Evolutionary conservation across 1,140 invertebrate species (phyloP).

Genomic region (Whitmania pigra): DNA sequence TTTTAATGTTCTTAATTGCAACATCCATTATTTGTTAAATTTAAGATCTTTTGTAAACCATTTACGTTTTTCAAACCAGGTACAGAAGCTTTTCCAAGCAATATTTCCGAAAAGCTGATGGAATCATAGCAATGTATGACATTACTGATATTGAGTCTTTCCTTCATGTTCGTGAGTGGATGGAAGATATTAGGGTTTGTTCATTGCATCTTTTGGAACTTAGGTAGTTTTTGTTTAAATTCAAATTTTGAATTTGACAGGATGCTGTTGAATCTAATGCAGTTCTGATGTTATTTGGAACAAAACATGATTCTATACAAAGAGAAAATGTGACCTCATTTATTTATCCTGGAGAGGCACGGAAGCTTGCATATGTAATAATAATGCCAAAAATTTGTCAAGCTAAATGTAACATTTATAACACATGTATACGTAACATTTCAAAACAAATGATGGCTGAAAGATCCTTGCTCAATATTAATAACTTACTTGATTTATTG

Average conservation of each 20-base stretch:
- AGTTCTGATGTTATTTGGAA: background rate
- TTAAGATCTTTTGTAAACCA: too few species aligned
- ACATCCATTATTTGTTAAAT: too few species aligned
- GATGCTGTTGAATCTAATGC: background rate
- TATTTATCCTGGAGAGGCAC: constrained; percentile 3
- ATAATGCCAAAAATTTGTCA: background rate
- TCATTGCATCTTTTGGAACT: background rate
- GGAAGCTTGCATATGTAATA: background rate
- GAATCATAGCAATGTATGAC: constrained; percentile 56
- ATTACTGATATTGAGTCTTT: constrained; percentile 54
- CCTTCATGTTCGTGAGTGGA: constrained; percentile 54
- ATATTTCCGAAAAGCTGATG: constrained; percentile 58
- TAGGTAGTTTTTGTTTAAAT: background rate
- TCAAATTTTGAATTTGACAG: background rate
- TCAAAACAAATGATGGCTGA: background rate
- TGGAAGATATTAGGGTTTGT: constrained; percentile 48
- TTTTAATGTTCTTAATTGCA: too few species aligned
- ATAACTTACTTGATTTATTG: constrained; percentile 8
- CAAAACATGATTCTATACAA: constrained; percentile 1
- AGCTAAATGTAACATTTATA: background rate
- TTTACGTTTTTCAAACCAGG: constrained; percentile 33
- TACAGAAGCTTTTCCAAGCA: constrained; percentile 57
- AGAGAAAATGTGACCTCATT: background rate
- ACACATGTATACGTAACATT: constrained; percentile 6
- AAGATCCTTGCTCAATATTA: background rate